phyloP scores from a whole-genome alignment of 2,888 invertebrate genomes.

The Tipula vernalis region DNA sequence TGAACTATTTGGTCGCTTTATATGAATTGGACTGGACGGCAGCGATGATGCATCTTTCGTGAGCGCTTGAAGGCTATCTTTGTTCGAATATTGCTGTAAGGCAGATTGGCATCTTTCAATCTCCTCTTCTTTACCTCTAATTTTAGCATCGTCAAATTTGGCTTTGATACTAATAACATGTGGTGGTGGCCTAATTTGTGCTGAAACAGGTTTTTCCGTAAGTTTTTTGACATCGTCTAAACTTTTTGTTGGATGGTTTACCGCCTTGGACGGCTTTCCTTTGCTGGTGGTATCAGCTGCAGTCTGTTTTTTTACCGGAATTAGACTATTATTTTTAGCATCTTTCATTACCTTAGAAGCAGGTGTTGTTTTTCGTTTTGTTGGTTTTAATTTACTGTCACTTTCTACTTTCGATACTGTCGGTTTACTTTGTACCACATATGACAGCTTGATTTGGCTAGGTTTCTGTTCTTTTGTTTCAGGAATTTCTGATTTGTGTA shows the following conservation, averaged over 20 bases:
- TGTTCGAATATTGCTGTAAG: constrained; percentile 32
- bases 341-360: not conserved
- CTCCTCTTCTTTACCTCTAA: not conserved
- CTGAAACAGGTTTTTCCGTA: not conserved
- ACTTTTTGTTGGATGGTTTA: not conserved
- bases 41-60: constrained; percentile 34
- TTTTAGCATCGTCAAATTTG: not conserved
- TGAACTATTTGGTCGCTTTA: constrained; percentile 24
- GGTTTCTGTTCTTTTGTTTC: not conserved
- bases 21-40: constrained; percentile 38
- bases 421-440: not conserved
- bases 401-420: not conserved
- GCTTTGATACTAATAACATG: not conserved
- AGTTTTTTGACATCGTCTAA: not conserved
- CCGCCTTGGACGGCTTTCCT: not conserved
- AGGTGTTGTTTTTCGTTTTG: not conserved
- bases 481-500: not conserved
- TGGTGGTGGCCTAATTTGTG: not conserved
- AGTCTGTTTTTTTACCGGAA: not conserved
- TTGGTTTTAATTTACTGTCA: not conserved
- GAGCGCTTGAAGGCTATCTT: constrained; percentile 27
- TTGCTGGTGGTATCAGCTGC: not conserved
- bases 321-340: constrained; percentile 13
- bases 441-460: not conserved
- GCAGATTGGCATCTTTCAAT: constrained; percentile 33